Evolutionary conservation across 2,113 vertebrate species (phyloP), one percentile per base, ranked within the genome.

Genomic region (Taurulus bubalis): DNA sequence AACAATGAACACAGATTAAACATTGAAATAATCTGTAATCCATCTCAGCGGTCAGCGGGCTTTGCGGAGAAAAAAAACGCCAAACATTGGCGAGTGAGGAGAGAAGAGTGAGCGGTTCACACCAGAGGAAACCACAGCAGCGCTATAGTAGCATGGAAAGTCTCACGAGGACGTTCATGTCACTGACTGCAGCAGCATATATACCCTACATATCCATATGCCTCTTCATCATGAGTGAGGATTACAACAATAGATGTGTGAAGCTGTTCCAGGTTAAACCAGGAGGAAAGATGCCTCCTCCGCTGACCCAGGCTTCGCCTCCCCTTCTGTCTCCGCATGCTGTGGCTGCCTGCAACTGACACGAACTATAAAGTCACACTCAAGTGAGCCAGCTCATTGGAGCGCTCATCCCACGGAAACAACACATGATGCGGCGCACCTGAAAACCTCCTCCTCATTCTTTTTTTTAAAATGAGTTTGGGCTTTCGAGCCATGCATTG

Each of bases 1-100:
- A 89, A 92, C 82, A 85, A 87, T 83, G 78, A 82, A 38, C 47
- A 77, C 75, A 90, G 91, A 90, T 91, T 89, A 58, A 2, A 86
- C 73, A 70, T 4, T 68, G 70, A 83, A 89, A 87, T 81, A 78
- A 83, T 85, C 85, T 82, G 83, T 90, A 88, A 90, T 91, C 86
- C 87, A 87, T 69, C 80, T 83, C 85, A 93, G 92, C 71, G 77
- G 79, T 73, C 77, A 77, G 71, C 63, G 1, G 45, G 34, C 4
- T 71, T 80, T 63, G 47, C 45, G 24, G 59, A 63, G 53, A 45
- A 66, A 62, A n/a, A 32, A 72, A 75, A 68, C 30, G 45, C 64
- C 49, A 77, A 80, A 86, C 65, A 49, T 42, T 42, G 68, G 53
- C 4, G 51, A 55, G 16, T 10, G 53, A 60, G 34, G 51, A 42